These are phyloP conservation scores for Drosophila kohkoa DNA, from an alignment of 1,140 invertebrate species.

Conservation along the genomic window DNA sequence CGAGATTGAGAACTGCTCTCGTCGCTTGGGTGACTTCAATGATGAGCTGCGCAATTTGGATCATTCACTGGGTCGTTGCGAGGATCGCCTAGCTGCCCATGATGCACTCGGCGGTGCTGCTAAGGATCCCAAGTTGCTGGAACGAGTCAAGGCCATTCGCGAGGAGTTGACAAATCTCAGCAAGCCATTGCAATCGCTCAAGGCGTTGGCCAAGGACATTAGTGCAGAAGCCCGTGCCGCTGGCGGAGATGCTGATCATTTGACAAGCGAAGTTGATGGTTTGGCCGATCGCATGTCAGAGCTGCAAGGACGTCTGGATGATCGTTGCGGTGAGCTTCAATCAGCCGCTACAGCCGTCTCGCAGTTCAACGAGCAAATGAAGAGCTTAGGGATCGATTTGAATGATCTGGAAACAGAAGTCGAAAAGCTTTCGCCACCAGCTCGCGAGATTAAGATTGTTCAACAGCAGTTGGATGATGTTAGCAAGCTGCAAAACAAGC, in stretches of 20 bases:
- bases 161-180: constrained; percentile 91
- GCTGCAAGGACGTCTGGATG: constrained; percentile 91
- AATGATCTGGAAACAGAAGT: constrained; percentile 93
- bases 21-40: constrained; percentile 93
- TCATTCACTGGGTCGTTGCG: constrained; percentile 93
- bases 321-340: constrained; percentile 92
- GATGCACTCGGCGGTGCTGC: constrained; percentile 91
- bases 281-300: constrained; percentile 92
- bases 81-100: constrained; percentile 94
- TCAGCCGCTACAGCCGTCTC: constrained; percentile 94
- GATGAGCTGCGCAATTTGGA: constrained; percentile 94
- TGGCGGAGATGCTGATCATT: constrained; percentile 90
- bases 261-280: constrained; percentile 92
- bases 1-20: constrained; percentile 93
- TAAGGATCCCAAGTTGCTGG: constrained; percentile 92
- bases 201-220: constrained; percentile 90
- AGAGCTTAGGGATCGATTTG: constrained; percentile 90
- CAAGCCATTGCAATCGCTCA: constrained; percentile 91
- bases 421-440: constrained; percentile 93
- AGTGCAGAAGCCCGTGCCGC: constrained; percentile 89
- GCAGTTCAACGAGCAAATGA: constrained; percentile 95
- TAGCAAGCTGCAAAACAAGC: constrained; percentile 88
- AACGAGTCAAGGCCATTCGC: constrained; percentile 91
- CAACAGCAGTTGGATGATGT: constrained; percentile 94
- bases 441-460: constrained; percentile 94